Percentiles rank a stretch among this genome's conserved stretches.
These are phyloP conservation scores for Channallabes apus DNA, from an alignment of 2,797 vertebrate species.

Conservation along the genomic window DNA sequence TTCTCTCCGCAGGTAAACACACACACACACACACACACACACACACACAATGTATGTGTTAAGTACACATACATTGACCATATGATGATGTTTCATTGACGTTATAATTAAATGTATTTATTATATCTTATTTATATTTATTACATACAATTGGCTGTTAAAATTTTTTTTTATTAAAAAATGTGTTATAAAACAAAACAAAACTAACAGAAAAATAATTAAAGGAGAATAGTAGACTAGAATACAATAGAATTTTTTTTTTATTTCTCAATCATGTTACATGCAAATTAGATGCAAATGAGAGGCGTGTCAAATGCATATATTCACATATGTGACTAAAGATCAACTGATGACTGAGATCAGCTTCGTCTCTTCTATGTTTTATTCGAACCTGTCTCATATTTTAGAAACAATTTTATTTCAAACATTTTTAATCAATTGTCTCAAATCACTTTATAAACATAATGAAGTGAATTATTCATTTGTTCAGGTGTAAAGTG, in stretches of 20 bases:
- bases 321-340: not conserved
- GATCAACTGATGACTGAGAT: not conserved
- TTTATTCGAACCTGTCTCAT: not conserved
- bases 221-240: too few species aligned
- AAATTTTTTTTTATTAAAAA: not conserved
- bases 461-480: too few species aligned
- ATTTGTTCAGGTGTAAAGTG: not conserved
- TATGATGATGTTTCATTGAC: conserved; percentile 42
- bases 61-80: too few species aligned
- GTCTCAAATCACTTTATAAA: too few species aligned
- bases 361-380: not conserved
- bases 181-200: not conserved
- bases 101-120: not conserved
- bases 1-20: conserved; percentile 82
- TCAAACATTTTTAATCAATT: not conserved
- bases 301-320: not conserved
- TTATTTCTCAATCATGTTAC: not conserved
- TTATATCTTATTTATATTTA: not conserved
- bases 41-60: too few species aligned
- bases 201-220: too few species aligned
- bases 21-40: not conserved
- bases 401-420: not conserved
- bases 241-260: too few species aligned
- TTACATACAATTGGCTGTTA: not conserved
- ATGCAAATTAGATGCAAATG: not conserved